Base-by-base conservation (phyloP, 2,797 vertebrate species). In the Agapornis canus region DNA sequence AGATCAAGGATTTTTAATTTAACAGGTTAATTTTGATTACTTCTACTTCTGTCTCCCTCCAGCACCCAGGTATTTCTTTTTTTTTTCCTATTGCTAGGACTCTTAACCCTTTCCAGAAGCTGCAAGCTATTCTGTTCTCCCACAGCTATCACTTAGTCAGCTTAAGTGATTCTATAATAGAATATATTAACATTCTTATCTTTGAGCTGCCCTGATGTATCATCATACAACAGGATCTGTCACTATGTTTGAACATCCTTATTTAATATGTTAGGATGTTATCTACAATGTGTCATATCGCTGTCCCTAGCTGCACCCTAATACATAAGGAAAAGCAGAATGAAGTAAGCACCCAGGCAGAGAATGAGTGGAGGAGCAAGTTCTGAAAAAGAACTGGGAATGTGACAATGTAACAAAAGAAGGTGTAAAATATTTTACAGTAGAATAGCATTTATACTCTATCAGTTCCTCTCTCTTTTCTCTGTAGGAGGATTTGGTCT, bases 121-220 rank as follows among this genome's bases (percentile, higher is more conserved):
- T 83, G 26, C 20, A 66, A 75, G 48, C 14, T 84, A 15, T 69
- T 75, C 65, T 31, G 12, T 79, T 94, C 69, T 52, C 49, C 43
- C 59, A 54, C 63, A 90, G 70, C 82, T 88, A 92, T 91, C 94
- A 86, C 77, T 92, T 83, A 88, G 91, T 91, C 91, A 96, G 82
- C 77, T 92, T 94, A 97, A 97, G 95, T 96, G 94, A 97, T 94
- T 84, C 70, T 72, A 91, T 92, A 96, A 93, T 82, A 95, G 95
- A 96, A 91, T 94, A 96, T 92, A 95, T 96, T 95, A 95, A 92
- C 92, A 94, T 75, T 32, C 92, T 95, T 97, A 96, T 95, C 95
- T 96, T 92, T 82, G 80, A 96, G 87, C 91, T 94, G 87, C 90
- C 87, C 80, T 88, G 94, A 95, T 95, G 90, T 90, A 95, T 95